Percentiles rank a stretch among this genome's conserved stretches.
phyloP scores from a whole-genome alignment of 2,888 invertebrate species.

The Villa cingulata region DNA sequence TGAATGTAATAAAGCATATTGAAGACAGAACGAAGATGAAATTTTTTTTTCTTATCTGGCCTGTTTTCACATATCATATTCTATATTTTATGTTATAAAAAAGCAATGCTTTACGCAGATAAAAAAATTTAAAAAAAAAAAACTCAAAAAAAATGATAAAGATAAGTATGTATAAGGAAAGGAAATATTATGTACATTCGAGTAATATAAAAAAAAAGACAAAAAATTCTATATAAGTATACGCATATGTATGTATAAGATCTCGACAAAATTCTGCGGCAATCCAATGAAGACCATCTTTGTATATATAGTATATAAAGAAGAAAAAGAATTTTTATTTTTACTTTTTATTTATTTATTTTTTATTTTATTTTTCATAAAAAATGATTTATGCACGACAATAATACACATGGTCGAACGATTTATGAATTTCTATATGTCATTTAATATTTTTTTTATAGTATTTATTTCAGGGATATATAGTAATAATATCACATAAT shows the following conservation, averaged over 20 bases:
- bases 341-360: too few species aligned
- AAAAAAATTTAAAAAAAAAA: too few species aligned
- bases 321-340: too few species aligned
- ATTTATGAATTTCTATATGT: conserved; percentile 14
- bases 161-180: background rate
- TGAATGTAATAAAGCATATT: too few species aligned
- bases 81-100: too few species aligned
- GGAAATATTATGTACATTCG: background rate
- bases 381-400: conserved; percentile 13
- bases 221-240: background rate
- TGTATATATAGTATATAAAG: background rate
- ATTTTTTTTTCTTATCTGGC: too few species aligned
- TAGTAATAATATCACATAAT: background rate
- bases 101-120: too few species aligned
- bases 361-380: too few species aligned
- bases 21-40: too few species aligned
- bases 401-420: conserved; percentile 14
- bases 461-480: background rate
- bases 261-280: conserved; percentile 7
- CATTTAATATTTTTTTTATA: conserved; percentile 4
- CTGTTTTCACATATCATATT: too few species aligned
- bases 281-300: conserved; percentile 6
- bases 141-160: too few species aligned
- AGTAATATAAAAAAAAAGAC: background rate
- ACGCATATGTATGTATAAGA: background rate